phyloP scores from a whole-genome alignment of 2,888 invertebrate genomes.

The Scrobipalpa atriplicella region DNA sequence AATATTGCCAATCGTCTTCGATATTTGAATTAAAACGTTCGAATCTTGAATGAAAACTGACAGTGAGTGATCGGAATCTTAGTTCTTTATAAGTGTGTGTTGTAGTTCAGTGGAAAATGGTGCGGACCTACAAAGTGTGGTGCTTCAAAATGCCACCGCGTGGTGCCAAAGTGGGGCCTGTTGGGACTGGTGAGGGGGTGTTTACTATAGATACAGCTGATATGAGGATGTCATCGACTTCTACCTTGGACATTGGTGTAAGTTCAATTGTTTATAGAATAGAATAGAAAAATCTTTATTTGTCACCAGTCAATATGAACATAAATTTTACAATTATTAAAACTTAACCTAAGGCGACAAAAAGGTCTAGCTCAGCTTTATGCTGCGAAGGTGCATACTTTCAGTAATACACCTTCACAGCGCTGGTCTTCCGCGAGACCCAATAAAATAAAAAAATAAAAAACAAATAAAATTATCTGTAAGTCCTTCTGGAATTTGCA shows the following conservation, averaged over 20 bases:
- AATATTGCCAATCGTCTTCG: conserved; percentile 30
- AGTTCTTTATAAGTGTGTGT: conserved; percentile 32
- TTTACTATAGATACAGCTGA: conserved; percentile 56
- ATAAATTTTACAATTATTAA: too few species aligned
- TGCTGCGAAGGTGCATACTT: too few species aligned
- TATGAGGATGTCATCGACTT: conserved; percentile 61
- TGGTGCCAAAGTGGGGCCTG: conserved; percentile 65
- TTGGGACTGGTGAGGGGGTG: conserved; percentile 53
- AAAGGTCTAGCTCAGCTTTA: too few species aligned
- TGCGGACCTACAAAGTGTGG: conserved; percentile 66
- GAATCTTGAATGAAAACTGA: background rate
- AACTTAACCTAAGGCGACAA: too few species aligned
- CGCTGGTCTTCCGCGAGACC: too few species aligned
- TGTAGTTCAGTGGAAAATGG: conserved; percentile 52
- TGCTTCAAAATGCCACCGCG: conserved; percentile 71
- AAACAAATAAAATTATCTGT: too few species aligned
- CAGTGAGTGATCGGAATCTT: conserved; percentile 34
- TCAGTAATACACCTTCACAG: too few species aligned
- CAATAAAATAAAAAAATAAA: too few species aligned
- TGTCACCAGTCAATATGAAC: too few species aligned
- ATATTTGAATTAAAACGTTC: conserved; percentile 32
- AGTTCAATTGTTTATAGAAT: too few species aligned
- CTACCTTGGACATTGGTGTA: conserved; percentile 71
- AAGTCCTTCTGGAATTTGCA: too few species aligned
- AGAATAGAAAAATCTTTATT: too few species aligned